These are phyloP conservation scores for Tribolium freemani DNA, from an alignment of 2,888 invertebrate genomes.

Conservation along the genomic window DNA sequence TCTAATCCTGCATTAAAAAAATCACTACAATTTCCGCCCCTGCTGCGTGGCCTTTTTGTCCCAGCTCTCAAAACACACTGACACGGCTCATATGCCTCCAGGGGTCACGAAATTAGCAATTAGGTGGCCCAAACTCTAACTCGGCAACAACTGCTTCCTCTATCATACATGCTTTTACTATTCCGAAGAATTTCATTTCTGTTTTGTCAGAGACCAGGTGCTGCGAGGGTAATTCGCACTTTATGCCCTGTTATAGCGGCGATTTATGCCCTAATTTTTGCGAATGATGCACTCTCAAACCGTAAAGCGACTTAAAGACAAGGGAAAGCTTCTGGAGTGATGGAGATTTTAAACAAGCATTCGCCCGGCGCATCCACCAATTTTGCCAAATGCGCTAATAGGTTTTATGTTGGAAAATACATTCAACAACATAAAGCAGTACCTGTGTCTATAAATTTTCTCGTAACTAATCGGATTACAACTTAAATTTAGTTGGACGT, in stretches of 20 bases:
- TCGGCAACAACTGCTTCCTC: constrained; percentile 49
- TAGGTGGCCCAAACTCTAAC: constrained; percentile 51
- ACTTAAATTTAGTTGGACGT: not conserved
- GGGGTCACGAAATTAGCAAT: constrained; percentile 53
- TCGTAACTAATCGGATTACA: not conserved
- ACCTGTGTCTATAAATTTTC: not conserved
- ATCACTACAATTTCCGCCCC: not conserved
- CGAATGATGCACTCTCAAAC: constrained; percentile 14
- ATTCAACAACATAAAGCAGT: not conserved
- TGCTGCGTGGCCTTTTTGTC: not conserved
- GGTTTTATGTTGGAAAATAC: not conserved
- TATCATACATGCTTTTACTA: constrained; percentile 6
- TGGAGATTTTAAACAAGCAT: not conserved
- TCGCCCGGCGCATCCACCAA: too few relatives aligned
- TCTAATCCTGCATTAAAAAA: too few relatives aligned
- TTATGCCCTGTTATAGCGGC: constrained; percentile 16
- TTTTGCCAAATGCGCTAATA: not conserved
- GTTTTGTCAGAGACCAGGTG: not conserved
- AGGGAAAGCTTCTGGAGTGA: constrained; percentile 16
- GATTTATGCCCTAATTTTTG: constrained; percentile 27
- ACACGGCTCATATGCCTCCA: constrained; percentile 49
- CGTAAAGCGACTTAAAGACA: constrained; percentile 17
- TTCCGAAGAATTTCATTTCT: not conserved
- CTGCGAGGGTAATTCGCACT: constrained; percentile 12
- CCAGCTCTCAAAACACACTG: constrained; percentile 41